A percentile compares a stretch with the other conserved stretches of the same genome.
Conservation (phyloP, 2,113 vertebrate genomes). For the Lanius collurio region DNA sequence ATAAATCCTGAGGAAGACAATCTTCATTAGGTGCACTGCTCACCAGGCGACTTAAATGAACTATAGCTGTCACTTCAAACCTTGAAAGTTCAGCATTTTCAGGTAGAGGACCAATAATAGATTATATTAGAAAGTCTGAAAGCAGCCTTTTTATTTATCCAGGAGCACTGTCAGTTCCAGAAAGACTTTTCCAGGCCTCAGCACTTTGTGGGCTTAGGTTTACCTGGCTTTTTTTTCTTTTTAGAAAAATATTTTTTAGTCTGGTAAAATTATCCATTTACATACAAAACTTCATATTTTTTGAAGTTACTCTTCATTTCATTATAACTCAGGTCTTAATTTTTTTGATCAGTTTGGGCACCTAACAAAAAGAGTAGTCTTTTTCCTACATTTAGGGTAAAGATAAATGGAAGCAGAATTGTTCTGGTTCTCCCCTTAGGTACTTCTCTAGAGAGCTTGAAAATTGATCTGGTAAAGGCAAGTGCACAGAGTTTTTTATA, state of each 20-base stretch:
- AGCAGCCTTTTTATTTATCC: neutral
- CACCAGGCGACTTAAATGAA: neutral
- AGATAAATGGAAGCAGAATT: neutral
- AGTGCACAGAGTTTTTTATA: neutral
- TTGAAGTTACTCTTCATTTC: neutral
- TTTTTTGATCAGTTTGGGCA: neutral
- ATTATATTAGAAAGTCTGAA: neutral
- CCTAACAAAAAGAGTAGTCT: neutral
- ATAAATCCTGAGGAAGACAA: slow-evolving; percentile 6
- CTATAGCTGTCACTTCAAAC: neutral
- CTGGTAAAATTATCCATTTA: neutral
- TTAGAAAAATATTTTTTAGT: neutral
- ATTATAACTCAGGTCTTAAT: neutral
- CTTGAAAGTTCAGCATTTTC: neutral
- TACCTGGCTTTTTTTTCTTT: neutral
- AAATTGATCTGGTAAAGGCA: neutral
- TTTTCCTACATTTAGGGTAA: neutral
- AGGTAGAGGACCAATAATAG: neutral
- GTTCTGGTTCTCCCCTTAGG: neutral
- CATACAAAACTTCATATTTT: neutral
- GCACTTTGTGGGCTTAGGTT: neutral
- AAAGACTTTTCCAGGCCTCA: neutral
- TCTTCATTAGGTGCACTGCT: neutral
- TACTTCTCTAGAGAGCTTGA: neutral
- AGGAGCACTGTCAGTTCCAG: neutral